Percentiles rank a stretch among this genome's conserved stretches.
Conservation (phyloP, 2,113 vertebrate species). For the Columba livia region DNA sequence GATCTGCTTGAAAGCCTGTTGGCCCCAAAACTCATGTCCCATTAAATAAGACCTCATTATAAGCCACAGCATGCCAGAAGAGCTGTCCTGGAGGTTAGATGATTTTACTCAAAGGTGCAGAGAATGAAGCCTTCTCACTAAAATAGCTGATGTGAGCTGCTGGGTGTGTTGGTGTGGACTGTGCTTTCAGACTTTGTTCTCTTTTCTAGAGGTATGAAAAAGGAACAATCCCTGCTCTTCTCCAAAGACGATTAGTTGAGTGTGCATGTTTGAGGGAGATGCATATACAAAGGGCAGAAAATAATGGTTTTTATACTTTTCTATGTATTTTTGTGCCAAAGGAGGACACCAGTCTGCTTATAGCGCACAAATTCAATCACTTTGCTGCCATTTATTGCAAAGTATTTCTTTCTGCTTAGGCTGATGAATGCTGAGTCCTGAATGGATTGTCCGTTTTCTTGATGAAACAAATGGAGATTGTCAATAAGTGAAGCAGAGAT, state of each 20-base stretch:
- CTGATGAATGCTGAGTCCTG: background rate
- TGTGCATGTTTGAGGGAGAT: background rate
- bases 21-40: background rate
- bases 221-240: background rate
- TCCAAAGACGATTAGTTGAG: background rate
- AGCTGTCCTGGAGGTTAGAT: background rate
- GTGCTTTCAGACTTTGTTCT: background rate
- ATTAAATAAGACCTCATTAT: background rate
- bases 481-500: slow-evolving; percentile 37
- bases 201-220: background rate
- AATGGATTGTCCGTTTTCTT: slow-evolving; percentile 19
- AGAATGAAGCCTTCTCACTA: background rate
- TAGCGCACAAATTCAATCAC: background rate
- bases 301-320: background rate
- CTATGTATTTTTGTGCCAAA: background rate
- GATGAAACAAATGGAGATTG: slow-evolving; percentile 33
- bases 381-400: background rate
- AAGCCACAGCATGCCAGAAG: background rate
- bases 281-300: background rate
- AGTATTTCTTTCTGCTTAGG: background rate
- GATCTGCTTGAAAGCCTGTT: background rate
- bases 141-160: background rate
- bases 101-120: background rate
- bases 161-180: background rate
- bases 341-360: background rate